Percentiles rank a stretch among this genome's conserved stretches.
These are phyloP conservation scores for Drosophila elegans DNA, from an alignment of 1,140 invertebrate species.

Conservation along the genomic window DNA sequence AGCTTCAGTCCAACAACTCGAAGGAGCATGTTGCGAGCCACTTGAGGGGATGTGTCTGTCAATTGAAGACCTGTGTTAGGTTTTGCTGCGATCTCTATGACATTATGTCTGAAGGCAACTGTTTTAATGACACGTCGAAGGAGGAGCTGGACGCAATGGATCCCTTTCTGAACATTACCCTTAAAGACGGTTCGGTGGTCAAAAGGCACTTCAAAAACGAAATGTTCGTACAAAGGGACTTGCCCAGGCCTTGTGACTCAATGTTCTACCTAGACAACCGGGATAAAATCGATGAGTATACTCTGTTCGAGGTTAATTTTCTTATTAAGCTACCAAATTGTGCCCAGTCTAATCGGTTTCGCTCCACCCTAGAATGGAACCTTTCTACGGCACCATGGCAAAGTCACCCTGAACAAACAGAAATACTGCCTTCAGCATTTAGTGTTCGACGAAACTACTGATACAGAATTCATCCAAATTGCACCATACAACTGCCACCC, in stretches of 20 bases:
- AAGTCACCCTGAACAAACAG: conserved; percentile 15
- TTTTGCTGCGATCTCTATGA: conserved; percentile 63
- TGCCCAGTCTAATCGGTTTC: not conserved
- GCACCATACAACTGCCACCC: conserved; percentile 31
- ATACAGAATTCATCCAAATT: not conserved
- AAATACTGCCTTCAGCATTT: conserved; percentile 67
- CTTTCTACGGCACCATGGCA: conserved; percentile 19
- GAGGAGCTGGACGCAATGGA: conserved; percentile 18
- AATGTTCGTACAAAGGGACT: conserved; percentile 50
- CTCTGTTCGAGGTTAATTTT: conserved; percentile 57
- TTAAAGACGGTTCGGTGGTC: conserved; percentile 22
- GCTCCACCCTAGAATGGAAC: conserved; percentile 54
- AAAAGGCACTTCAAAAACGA: conserved; percentile 45
- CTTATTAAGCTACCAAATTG: too few relatives aligned
- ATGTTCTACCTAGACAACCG: conserved; percentile 31
- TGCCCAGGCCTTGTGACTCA: conserved; percentile 48
- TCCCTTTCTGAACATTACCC: conserved; percentile 54
- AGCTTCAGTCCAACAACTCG: conserved; percentile 13
- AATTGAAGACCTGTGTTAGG: conserved; percentile 49
- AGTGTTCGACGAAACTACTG: not conserved
- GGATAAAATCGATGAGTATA: conserved; percentile 32
- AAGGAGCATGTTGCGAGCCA: conserved; percentile 29
- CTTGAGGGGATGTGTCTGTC: conserved; percentile 64
- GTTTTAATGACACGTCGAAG: not conserved
- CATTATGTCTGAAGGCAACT: conserved; percentile 4